Evolutionary conservation across 1,140 invertebrate species (phyloP).

Genomic region (Caenorhabditis elegans): DNA sequence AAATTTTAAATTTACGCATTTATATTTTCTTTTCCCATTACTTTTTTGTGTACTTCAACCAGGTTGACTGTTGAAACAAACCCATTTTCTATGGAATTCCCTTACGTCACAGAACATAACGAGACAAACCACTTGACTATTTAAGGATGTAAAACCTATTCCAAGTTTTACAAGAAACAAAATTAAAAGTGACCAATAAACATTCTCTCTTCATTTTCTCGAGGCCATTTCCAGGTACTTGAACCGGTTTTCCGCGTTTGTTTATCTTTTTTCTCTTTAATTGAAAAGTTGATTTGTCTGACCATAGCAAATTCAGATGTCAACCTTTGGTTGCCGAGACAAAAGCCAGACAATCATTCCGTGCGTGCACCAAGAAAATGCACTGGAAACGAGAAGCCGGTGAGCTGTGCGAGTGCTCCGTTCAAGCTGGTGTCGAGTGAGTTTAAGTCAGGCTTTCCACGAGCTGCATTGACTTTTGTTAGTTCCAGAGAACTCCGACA

Average conservation of each 20-base stretch:
- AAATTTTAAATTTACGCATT: too few relatives aligned
- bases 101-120: not conserved
- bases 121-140: constrained; percentile 12
- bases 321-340: constrained; percentile 44
- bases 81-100: too few relatives aligned
- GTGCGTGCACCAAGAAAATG: constrained; percentile 43
- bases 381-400: constrained; percentile 51
- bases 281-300: not conserved
- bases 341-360: constrained; percentile 49
- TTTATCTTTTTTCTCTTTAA: not conserved
- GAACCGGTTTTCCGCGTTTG: not conserved
- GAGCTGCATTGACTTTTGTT: not conserved
- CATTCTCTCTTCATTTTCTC: not conserved
- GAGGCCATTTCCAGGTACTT: not conserved
- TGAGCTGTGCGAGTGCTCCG: constrained; percentile 50
- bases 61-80: too few relatives aligned
- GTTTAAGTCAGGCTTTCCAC: not conserved
- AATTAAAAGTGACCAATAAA: constrained; percentile 17
- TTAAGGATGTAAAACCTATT: not conserved
- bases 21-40: too few relatives aligned
- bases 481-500: constrained; percentile 46
- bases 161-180: too few relatives aligned
- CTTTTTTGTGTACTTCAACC: too few relatives aligned
- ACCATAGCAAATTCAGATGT: constrained; percentile 38
- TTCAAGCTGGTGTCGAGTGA: constrained; percentile 48